Base-by-base conservation (phyloP, 1,140 invertebrate genomes). In the Drosophila sucinea region DNA sequence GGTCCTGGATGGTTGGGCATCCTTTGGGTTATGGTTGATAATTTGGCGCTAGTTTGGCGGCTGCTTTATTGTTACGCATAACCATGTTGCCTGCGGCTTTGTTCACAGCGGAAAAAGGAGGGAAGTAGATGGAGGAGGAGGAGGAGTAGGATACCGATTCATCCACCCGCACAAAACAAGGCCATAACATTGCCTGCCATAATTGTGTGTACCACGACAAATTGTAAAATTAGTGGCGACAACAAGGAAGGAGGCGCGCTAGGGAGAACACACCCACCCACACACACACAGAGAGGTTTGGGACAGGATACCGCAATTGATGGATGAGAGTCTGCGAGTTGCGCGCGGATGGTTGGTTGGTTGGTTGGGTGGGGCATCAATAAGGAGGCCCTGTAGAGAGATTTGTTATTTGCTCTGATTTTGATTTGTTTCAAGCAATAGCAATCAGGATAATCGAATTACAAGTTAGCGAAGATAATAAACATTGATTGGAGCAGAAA, bases 41-140 rank as follows among this genome's bases (percentile, higher is more conserved):
- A 89, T 87, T 83, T 89, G 83, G 84, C 81, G 80, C 82, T 82
- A 86, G 82, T 81, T 81, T 74, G 76, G 79, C 70, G 84, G 76
- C 79, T 75, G 57, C 76, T 71, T 65, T 71, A 79, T 87, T 86
- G 79, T 87, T 71, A 60, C 76, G 68, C 68, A 77, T 47, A 78
- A 73, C 75, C 75, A 67, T 69, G 71, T 70, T 68, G 75, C 79
- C 70, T 70, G 75, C 60, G 83, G 82, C 63, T 56, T 80, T 73
- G 63, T 77, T 76, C 63, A 63, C 66, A 60, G 51, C 65, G 51
- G 11, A 25, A 38, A 17, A 29, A 5, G 10, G 35, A 60, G 6
- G 4, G 10, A 4, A 10, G 23, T 5, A 5, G 25, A 6, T 1
- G 7, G 60, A n/a, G 5, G 30, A 29, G 3, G n/a, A 25, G 29